phyloP scores from a whole-genome alignment of 2,797 vertebrate genomes.

The Argyrosomus regius region DNA sequence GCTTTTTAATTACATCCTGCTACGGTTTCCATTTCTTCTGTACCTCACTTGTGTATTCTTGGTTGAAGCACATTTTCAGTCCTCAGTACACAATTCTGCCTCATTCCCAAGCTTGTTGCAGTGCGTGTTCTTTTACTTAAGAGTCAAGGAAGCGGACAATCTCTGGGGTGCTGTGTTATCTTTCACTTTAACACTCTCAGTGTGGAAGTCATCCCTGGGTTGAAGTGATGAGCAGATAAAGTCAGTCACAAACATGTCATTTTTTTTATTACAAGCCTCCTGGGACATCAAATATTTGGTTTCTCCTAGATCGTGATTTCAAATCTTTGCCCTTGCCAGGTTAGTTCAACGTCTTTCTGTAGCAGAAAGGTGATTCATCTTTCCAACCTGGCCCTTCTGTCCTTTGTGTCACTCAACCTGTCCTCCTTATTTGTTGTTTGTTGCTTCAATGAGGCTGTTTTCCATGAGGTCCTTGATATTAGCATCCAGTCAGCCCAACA shows the following conservation, averaged over 20 bases:
- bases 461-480: neutral
- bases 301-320: neutral
- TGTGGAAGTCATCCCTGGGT: neutral
- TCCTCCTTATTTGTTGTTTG: neutral
- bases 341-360: neutral
- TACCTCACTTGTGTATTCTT: neutral
- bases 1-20: constrained; percentile 15
- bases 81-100: neutral
- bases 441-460: neutral
- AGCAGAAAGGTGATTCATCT: neutral
- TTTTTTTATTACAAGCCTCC: neutral
- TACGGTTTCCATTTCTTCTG: neutral
- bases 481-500: neutral
- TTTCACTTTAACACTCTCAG: neutral
- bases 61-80: constrained; percentile 3
- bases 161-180: neutral
- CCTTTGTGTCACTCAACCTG: neutral
- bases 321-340: neutral
- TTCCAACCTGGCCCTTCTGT: neutral
- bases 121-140: neutral
- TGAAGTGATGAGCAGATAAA: neutral
- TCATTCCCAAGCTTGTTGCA: neutral
- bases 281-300: neutral
- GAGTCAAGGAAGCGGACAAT: neutral
- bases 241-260: neutral